A percentile compares a stretch with the other conserved stretches of the same genome.
Conservation (phyloP, 2,113 vertebrate species). For the Vanacampus margaritifer region DNA sequence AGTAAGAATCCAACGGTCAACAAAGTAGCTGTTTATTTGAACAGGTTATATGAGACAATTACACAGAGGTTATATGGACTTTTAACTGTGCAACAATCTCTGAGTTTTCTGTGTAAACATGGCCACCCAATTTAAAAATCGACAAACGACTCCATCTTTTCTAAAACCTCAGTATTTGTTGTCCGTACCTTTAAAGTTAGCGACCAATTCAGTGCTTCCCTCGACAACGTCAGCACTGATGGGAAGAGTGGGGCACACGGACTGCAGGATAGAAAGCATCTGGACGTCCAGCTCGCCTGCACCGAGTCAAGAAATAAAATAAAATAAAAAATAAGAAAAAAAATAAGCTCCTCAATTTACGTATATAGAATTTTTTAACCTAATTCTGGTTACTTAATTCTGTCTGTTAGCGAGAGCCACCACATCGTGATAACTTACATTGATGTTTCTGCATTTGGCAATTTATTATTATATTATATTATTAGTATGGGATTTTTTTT, state of each 20-base stretch:
- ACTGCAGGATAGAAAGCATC: constrained; percentile 77
- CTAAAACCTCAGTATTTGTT: background rate
- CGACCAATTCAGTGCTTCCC: constrained; percentile 74
- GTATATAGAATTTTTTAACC: too few species aligned
- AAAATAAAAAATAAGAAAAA: too few species aligned
- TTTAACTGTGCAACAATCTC: too few species aligned
- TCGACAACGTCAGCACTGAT: constrained; percentile 81
- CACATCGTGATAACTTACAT: too few species aligned
- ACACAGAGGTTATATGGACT: too few species aligned
- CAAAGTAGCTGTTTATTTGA: background rate
- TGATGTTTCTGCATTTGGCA: too few species aligned
- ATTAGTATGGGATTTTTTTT: too few species aligned
- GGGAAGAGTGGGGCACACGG: constrained; percentile 63
- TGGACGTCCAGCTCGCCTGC: constrained; percentile 82
- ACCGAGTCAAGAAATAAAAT: background rate
- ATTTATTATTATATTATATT: too few species aligned
- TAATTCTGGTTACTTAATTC: too few species aligned
- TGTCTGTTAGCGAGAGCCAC: too few species aligned
- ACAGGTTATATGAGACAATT: background rate
- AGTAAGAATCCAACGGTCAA: background rate
- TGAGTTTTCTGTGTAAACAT: too few species aligned
- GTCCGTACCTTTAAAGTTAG: constrained; percentile 80
- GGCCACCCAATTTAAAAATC: too few species aligned
- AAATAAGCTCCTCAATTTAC: background rate
- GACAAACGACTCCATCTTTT: background rate